A percentile compares a stretch with the other conserved stretches of the same genome.
Conservation (phyloP, 2,113 vertebrate species). For the Pteropus alecto region DNA sequence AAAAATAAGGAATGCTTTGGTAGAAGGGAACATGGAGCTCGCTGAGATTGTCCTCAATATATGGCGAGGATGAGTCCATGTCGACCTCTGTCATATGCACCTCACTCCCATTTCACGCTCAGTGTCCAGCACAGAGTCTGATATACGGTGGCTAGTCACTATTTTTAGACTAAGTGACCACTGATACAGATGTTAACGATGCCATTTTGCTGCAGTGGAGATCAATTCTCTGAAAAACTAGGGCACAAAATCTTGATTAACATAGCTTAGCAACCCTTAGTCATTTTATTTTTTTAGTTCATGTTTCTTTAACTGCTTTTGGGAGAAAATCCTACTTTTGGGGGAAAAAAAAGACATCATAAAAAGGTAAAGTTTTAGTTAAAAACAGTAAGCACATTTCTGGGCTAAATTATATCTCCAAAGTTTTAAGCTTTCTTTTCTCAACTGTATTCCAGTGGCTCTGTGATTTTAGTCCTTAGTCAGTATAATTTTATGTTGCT, state of each 20-base stretch:
- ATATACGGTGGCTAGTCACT: not conserved
- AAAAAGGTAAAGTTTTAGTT: not conserved
- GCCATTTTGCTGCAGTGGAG: not conserved
- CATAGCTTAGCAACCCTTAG: not conserved
- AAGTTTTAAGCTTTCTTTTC: not conserved
- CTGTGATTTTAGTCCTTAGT: not conserved
- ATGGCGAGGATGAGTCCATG: accelerated
- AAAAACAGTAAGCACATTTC: not conserved
- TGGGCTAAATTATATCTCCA: not conserved
- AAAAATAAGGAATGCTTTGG: not conserved
- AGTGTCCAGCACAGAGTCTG: not conserved
- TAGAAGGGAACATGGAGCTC: no score
- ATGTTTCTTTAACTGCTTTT: not conserved
- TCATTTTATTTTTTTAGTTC: not conserved
- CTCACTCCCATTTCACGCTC: not conserved
- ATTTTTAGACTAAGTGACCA: not conserved
- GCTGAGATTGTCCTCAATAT: not conserved
- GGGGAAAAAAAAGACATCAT: not conserved
- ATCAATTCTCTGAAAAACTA: not conserved
- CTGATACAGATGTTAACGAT: not conserved
- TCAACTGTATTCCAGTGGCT: not conserved
- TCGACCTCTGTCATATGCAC: accelerated
- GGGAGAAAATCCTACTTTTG: not conserved
- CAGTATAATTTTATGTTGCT: not conserved
- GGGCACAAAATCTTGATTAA: not conserved